Conservation (phyloP, 2,113 vertebrate genomes). For the Pterocles burchelli region DNA sequence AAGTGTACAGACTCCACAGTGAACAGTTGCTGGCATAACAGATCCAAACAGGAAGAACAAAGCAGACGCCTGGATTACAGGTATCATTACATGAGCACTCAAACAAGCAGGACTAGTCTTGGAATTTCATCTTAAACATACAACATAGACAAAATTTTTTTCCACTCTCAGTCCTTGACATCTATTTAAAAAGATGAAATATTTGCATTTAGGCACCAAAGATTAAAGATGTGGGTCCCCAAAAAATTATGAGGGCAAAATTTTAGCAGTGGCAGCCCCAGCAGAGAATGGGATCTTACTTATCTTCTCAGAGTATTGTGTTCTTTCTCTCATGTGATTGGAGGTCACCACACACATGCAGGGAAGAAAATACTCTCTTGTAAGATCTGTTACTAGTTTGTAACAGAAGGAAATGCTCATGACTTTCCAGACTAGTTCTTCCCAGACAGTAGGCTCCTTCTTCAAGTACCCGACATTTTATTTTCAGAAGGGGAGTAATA, state of each 20-base stretch:
- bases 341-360: background rate
- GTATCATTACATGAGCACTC: background rate
- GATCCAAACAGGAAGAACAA: background rate
- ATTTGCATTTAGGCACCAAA: background rate
- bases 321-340: background rate
- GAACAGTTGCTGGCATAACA: background rate
- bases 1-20: background rate
- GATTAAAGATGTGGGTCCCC: background rate
- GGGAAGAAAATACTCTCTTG: background rate
- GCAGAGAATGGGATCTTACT: background rate
- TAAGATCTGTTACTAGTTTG: background rate
- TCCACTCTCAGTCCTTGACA: background rate
- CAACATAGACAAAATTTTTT: background rate
- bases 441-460: background rate
- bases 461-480: background rate
- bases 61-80: background rate
- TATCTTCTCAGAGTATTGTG: background rate
- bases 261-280: background rate
- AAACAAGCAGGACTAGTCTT: background rate
- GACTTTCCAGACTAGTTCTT: background rate
- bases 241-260: background rate
- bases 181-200: background rate
- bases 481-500: background rate
- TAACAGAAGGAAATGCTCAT: background rate
- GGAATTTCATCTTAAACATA: background rate